Base-by-base conservation (phyloP, 2,888 invertebrate genomes). In the Ichneumoninae sp. region DNA sequence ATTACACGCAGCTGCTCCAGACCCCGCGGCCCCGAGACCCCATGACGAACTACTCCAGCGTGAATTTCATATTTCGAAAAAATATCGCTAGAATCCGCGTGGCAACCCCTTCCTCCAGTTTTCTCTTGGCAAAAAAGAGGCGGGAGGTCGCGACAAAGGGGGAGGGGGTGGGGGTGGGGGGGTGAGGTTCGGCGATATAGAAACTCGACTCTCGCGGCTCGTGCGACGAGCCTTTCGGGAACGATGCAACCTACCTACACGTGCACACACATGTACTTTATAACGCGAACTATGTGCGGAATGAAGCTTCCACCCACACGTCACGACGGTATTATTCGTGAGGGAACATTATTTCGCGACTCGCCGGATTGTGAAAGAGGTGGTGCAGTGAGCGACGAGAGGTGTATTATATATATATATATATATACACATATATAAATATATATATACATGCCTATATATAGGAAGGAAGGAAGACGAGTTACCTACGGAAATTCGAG, bases 31-130 rank as follows among this genome's bases (percentile, higher is more conserved):
- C 82, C 70, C 76, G 76, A 70, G 69, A 75, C 65, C 54, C 66
- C 78, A 85, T 89, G 91, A 91, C 89, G 89, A 88, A 90, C 90
- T 89, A 88, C 83, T 85, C 74, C 83, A 84, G 77, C 88, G 81
- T 82, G 89, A 89, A 91, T 91, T 91, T 91, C 89, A 90, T 90
- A 92, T 91, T 89, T 86, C 88, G 88, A 85, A 85, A 71, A 92
- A 91, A 90, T 89, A 91, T 90, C 88, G 87, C 86, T 65, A 30
- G 47, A 44, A 69, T 26, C 22, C 68, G 57, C 52, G 47, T 33
- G 52, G 19, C 60, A 4, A 36, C 47, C 33, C 22, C 50, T 75
- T 40, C 54, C 68, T 52, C 33, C 66, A 1, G 44, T 73, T 69
- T 33, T 65, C 60, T 22, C 57, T 19, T 52, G 52, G 8, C 19